phyloP scores from a whole-genome alignment of 2,797 vertebrate genomes.

The Anguilla anguilla region DNA sequence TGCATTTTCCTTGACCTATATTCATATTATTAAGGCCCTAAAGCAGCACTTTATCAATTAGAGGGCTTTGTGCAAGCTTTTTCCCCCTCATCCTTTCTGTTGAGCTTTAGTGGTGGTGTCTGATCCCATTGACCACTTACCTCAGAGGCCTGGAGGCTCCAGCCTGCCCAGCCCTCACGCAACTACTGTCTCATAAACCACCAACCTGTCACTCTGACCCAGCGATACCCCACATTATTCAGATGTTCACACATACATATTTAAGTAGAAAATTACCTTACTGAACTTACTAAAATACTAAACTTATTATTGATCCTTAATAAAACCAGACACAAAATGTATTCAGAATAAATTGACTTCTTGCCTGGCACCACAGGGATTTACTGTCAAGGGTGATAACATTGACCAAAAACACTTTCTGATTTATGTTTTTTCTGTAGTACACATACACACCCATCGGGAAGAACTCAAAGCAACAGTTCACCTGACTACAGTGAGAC shows the following conservation, averaged over 20 bases:
- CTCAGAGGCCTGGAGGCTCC: neutral
- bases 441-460: too few relatives aligned
- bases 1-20: conserved; percentile 24
- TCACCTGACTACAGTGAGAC: too few relatives aligned
- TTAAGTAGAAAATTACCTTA: too few relatives aligned
- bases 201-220: neutral
- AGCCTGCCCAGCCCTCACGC: neutral
- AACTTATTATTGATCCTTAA: too few relatives aligned
- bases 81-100: neutral
- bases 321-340: too few relatives aligned
- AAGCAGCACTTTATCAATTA: conserved; percentile 35
- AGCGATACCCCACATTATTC: neutral
- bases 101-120: neutral
- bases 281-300: too few relatives aligned
- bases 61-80: conserved; percentile 1
- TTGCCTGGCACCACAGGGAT: too few relatives aligned
- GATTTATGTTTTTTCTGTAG: too few relatives aligned
- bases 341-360: too few relatives aligned
- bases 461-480: too few relatives aligned
- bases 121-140: neutral
- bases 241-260: neutral
- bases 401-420: too few relatives aligned
- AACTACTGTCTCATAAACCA: neutral
- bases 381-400: too few relatives aligned
- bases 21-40: conserved; percentile 24